These are phyloP conservation scores for Pristionchus exspectatus DNA, from an alignment of 2,888 invertebrate genomes.

Conservation along the genomic window DNA sequence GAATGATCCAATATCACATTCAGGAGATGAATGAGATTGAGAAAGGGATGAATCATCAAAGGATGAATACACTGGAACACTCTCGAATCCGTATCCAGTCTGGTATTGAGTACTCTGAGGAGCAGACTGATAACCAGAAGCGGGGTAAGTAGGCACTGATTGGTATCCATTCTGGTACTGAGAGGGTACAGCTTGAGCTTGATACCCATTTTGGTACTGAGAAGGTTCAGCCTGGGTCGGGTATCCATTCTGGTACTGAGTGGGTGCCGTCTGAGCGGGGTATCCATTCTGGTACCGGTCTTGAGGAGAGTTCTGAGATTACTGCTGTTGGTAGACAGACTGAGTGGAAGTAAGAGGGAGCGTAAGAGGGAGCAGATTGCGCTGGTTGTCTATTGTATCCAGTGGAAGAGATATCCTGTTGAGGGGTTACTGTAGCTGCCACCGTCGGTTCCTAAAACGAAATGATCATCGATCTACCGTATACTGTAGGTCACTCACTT, in stretches of 20 bases:
- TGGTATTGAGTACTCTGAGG: background rate
- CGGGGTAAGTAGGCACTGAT: background rate
- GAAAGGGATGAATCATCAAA: conserved; percentile 16
- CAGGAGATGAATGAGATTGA: background rate
- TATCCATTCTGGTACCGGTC: background rate
- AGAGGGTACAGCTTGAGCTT: too few species aligned
- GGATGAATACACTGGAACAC: background rate
- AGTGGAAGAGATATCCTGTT: background rate
- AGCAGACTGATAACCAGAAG: background rate
- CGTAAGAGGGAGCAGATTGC: background rate
- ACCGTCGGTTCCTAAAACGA: background rate
- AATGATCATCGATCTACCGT: background rate
- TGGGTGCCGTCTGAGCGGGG: background rate
- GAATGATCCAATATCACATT: background rate
- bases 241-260: background rate
- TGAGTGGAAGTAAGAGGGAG: background rate
- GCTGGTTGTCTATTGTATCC: background rate
- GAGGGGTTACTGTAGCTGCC: background rate
- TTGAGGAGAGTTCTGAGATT: background rate
- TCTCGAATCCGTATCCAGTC: conserved; percentile 3
- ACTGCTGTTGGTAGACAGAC: conserved; percentile 31
- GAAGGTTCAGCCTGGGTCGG: background rate
- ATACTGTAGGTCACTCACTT: background rate
- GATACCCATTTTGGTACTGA: background rate
- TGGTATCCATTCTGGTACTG: too few species aligned